Evolutionary conservation across 1,140 invertebrate species (phyloP), one percentile per base, ranked within the genome.

Genomic region (Solenopsis fugax): DNA sequence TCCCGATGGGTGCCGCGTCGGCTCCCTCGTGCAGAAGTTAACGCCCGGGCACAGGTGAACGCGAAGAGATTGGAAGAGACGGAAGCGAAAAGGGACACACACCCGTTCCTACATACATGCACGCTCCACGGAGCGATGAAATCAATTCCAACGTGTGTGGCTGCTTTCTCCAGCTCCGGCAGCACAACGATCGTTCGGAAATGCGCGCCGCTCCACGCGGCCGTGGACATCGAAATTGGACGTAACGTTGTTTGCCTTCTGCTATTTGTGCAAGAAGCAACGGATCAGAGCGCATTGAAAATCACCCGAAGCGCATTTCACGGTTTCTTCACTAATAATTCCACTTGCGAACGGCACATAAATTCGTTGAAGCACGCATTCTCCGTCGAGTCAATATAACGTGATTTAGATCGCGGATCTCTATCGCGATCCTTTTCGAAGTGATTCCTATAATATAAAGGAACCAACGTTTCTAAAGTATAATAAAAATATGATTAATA

Each of bases 71-170:
- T 60, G 67, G 54, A 82, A 84, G 80, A 41, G 80, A 84, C 69
- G 80, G 80, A 84, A 84, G 54, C 69, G 69, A 84, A 75, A 84
- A 84, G 69, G 80, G 80, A 84, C 88, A 89, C 73, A 71, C 75
- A 77, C 64, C 37, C 50, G 67, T 56, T 2, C 12, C 0, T 13
- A 48, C 10, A 12, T 45, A 56, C 56, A 72, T 58, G 48, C 62
- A 37, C 72, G 67, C 76, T 84, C 48, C 52, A 50, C 65, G 84
- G 60, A 86, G 56, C 90, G 86, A 90, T 88, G 77, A 91, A 91
- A 90, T 91, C 87, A 90, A 90, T 91, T 90, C 82, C 62, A 29
- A 86, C 62, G 54, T 48, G 52, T 34, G 56, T n/a, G 34, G 50
- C 64, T 52, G 69, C 89, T 90, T 90, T 90, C 89, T 86, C 87